Evolutionary conservation across 1,140 invertebrate species (phyloP), one percentile per base, ranked within the genome.

Genomic region (Eciton burchellii): DNA sequence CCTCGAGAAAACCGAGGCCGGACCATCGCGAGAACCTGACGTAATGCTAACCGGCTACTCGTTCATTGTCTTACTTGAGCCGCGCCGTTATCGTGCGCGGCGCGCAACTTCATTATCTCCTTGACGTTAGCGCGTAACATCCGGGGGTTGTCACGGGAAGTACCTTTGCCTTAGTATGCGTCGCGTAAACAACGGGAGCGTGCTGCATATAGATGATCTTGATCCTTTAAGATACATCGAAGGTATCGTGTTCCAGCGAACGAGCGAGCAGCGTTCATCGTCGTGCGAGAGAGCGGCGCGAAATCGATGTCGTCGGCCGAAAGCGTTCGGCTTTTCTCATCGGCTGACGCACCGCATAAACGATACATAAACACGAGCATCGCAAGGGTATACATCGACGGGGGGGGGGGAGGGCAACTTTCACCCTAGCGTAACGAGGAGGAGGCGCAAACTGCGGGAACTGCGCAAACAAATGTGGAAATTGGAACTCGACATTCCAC

Each of bases 381-480:
- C 81, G 66, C 60, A 72, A 86, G 72, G 79, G 84, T 87, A 72
- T 87, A 79, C 85, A 86, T 56, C 83, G 86, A 60, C 71, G 65
- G 35, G 35, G 49, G 83, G 86, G 81, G 79, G 72, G 14, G 84
- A 77, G 43, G 71, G 54, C 41, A 83, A 12, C 24, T 35, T 12
- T 47, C 54, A 47, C 16, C 35, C 35, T 66, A 73, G n/a, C 76
- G 72, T 82, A 72, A 85, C 84, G 85, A 85, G 77, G 72, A 76
- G 45, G 72, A 76, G 45, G 65, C 63, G 83, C 63, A n/a, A n/a
- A n/a, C 77, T 3, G 21, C 41, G 45, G 26, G 56, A 86, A 62
- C 24, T 86, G 60, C 29, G 85, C 76, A 90, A 89, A 89, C 83
- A 88, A 83, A 88, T 66, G 66, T 56, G 68, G 82, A 84, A 89